A percentile compares a stretch with the other conserved stretches of the same genome.
Conservation (phyloP, 92 coral and sea anemone genomes). For the Palythoa caribaeorum region DNA sequence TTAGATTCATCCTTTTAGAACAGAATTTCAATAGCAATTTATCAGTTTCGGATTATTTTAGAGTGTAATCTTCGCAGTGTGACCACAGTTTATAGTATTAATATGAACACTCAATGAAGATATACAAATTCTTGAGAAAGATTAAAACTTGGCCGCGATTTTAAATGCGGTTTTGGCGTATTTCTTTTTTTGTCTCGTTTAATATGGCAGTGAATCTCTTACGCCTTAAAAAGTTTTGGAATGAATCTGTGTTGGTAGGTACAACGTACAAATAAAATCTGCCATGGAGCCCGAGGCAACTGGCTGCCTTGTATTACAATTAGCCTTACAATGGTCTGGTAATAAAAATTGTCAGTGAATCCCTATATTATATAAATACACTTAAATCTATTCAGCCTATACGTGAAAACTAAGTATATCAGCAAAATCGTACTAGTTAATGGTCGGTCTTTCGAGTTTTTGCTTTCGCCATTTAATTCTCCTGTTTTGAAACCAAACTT, state of each 20-base stretch:
- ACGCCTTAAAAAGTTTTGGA: background rate
- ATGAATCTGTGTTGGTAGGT: background rate
- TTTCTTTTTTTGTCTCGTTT: background rate
- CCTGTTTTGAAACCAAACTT: conserved; percentile 99
- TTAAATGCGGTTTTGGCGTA: conserved; percentile 4
- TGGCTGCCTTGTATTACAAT: no score
- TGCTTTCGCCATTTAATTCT: conserved; percentile 99
- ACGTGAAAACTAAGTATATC: conserved; percentile 24
- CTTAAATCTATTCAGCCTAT: background rate
- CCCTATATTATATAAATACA: background rate
- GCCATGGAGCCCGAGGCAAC: background rate
- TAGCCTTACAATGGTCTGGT: background rate
- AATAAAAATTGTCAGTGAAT: background rate
- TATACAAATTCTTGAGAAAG: conserved; percentile 33
- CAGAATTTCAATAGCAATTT: background rate
- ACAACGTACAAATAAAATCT: background rate
- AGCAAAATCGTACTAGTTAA: conserved; percentile 37
- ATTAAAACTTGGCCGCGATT: conserved; percentile 14
- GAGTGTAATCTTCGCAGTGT: conserved; percentile 17
- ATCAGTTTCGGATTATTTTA: conserved; percentile 5
- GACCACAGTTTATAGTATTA: conserved; percentile 46
- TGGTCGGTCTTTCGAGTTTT: conserved; percentile 78
- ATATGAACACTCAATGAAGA: conserved; percentile 38
- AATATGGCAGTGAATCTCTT: background rate
- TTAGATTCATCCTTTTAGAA: background rate